Base-by-base conservation (phyloP, 2,797 vertebrate species). In the Xenops minutus region DNA sequence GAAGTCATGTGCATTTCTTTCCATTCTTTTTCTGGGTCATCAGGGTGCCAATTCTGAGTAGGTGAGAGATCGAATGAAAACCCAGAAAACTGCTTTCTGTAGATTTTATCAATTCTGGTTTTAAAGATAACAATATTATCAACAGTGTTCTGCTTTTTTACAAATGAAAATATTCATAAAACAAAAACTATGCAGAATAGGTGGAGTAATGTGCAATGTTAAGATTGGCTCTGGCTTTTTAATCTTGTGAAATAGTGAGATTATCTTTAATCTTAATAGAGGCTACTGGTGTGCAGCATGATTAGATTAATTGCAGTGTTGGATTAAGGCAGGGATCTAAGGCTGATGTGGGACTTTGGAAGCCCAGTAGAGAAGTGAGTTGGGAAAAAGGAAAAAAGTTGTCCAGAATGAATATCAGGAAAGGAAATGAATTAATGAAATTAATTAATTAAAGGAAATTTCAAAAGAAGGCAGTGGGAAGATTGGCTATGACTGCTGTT, bases 1-100 rank as follows among this genome's bases (percentile, higher is more conserved):
- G 83, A 97, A 97, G 96, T 95, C 93, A 95, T 63, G 86, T 81
- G 79, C 80, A 1, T 56, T 94, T 83, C 85, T 95, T 85, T 69
- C 80, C 92, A 66, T 87, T 92, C 76, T 46, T 49, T 69, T 81
- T 82, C 73, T 58, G 68, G 77, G 51, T 95, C 92, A 94, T 22
- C 43, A 67, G 68, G 54, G 88, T 93, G 93, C 71, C 76, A 68
- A 2, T 88, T 96, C 51, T 54, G 30, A 86, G 82, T 93, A 73
- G 68, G 88, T 91, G 48, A 95, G 94, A 96, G 92, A 93, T 93
- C 77, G 95, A 74, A 55, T 1, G 0, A 37, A 58, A 79, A 4
- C 23, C 30, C 74, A 84, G 39, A 94, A 75, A 89, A 44, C 5
- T 37, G 17, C 51, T 87, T 62, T 78, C 72, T 63, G 34, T 22